Evolutionary conservation across 2,888 invertebrate genomes (phyloP).

Genomic region (Trachelus iudaicus): DNA sequence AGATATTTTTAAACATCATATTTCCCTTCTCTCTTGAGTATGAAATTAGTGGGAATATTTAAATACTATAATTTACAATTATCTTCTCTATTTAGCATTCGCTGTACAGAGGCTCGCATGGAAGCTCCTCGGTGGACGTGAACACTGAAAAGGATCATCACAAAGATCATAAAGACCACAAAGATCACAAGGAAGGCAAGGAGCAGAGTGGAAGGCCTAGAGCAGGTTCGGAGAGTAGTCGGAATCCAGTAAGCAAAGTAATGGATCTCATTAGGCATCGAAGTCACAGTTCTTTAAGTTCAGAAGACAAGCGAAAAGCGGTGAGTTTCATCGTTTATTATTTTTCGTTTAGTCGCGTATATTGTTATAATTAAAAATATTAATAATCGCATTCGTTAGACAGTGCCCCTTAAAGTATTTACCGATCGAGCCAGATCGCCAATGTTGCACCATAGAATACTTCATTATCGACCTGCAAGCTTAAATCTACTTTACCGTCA

Average conservation of each 20-base stretch:
- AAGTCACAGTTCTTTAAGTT: slow-evolving; percentile 76
- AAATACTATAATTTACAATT: neutral
- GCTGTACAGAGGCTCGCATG: slow-evolving; percentile 55
- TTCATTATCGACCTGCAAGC: neutral
- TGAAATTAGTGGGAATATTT: neutral
- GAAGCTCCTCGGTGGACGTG: slow-evolving; percentile 56
- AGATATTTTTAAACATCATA: neutral
- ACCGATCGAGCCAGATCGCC: neutral
- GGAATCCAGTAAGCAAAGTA: slow-evolving; percentile 89
- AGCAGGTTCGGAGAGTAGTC: slow-evolving; percentile 69
- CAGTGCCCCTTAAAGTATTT: neutral
- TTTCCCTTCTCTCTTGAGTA: neutral
- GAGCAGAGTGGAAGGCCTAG: slow-evolving; percentile 50
- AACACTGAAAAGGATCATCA: slow-evolving; percentile 53
- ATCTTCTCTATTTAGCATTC: slow-evolving; percentile 44
- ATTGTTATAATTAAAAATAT: neutral
- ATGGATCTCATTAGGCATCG: slow-evolving; percentile 90
- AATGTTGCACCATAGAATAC: neutral
- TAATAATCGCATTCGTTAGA: neutral
- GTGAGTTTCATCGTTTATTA: slow-evolving; percentile 65
- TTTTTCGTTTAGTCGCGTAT: neutral
- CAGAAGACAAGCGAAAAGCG: slow-evolving; percentile 78
- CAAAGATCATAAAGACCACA: slow-evolving; percentile 44
- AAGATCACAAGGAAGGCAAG: slow-evolving; percentile 42
- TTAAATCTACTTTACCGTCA: neutral